A percentile compares a stretch with the other conserved stretches of the same genome.
These are phyloP conservation scores for Elysia crispata DNA, from an alignment of 2,888 invertebrate species.

Conservation along the genomic window DNA sequence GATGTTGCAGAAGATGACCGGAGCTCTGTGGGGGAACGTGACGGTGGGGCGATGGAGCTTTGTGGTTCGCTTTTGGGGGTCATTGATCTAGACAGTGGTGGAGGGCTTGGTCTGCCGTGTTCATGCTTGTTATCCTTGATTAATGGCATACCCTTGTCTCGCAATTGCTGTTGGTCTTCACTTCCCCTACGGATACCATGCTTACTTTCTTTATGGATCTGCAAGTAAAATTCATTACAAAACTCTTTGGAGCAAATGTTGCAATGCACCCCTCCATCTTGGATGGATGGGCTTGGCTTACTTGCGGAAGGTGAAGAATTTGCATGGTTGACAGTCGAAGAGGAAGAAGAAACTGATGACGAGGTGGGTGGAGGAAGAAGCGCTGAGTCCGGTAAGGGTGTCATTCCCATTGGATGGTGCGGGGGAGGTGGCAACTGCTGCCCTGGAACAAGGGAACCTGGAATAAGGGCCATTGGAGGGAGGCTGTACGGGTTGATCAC, in stretches of 20 bases:
- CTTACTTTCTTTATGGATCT: conserved; percentile 76
- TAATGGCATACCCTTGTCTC: conserved; percentile 42
- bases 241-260: conserved; percentile 87
- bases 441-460: conserved; percentile 56
- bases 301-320: conserved; percentile 33
- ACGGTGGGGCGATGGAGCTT: background rate
- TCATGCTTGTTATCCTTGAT: conserved; percentile 57
- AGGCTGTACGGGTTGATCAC: conserved; percentile 75
- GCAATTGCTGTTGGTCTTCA: conserved; percentile 47
- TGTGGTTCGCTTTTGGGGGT: conserved; percentile 9
- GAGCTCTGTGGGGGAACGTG: conserved; percentile 20
- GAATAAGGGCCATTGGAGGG: conserved; percentile 73
- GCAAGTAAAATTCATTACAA: conserved; percentile 76
- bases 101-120: conserved; percentile 54
- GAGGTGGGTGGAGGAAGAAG: conserved; percentile 51
- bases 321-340: conserved; percentile 44
- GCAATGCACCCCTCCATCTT: conserved; percentile 90
- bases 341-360: conserved; percentile 40
- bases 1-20: background rate
- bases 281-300: conserved; percentile 58
- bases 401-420: conserved; percentile 59
- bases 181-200: conserved; percentile 71
- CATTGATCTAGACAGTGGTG: conserved; percentile 44
- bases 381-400: conserved; percentile 56
- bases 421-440: conserved; percentile 64